phyloP scores from a whole-genome alignment of 2,113 vertebrate species.

The Bufo bufo region DNA sequence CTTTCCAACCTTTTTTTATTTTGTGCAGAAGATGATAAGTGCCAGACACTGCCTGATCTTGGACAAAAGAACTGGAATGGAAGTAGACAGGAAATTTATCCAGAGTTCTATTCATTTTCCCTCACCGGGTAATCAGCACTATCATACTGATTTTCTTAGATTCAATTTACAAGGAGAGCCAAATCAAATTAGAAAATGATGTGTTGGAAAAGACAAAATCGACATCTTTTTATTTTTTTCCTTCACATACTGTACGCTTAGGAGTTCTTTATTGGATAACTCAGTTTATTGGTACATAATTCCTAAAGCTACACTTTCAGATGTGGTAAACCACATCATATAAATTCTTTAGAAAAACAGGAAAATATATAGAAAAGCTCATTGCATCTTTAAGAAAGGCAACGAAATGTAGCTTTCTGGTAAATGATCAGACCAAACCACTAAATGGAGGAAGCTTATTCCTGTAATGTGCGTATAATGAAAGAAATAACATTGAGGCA shows the following conservation, averaged over 20 bases:
- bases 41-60: neutral
- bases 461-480: conserved; percentile 53
- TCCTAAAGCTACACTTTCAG: conserved; percentile 21
- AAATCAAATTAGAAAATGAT: neutral
- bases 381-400: conserved; percentile 22
- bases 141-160: neutral
- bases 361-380: conserved; percentile 35
- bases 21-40: neutral
- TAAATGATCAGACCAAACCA: conserved; percentile 53
- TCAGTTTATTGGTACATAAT: neutral
- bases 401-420: conserved; percentile 55
- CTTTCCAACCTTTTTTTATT: neutral
- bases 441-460: conserved; percentile 42
- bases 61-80: too few species aligned
- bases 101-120: neutral
- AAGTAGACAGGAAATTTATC: neutral
- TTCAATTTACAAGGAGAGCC: neutral
- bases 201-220: neutral
- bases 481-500: conserved; percentile 51
- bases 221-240: neutral
- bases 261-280: conserved; percentile 5
- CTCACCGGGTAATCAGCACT: neutral
- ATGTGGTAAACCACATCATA: conserved; percentile 51
- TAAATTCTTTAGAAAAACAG: conserved; percentile 29
- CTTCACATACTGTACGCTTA: neutral